A percentile compares a stretch with the other conserved stretches of the same genome.
Conservation (phyloP, 2,888 invertebrate genomes). For the Fragum sueziense region DNA sequence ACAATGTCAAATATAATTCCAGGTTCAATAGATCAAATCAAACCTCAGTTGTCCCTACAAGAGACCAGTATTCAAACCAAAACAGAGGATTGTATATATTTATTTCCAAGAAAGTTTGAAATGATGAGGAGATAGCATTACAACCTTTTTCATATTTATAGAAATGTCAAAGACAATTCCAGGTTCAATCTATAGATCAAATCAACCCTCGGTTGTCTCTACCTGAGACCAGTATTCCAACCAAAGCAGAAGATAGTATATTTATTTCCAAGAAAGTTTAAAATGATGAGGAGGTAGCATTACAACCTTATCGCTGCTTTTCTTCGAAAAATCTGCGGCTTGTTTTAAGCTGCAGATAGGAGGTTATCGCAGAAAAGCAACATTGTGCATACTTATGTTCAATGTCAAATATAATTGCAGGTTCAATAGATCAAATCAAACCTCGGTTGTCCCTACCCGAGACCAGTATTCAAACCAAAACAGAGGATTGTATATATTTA, state of each 20-base stretch:
- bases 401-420: no score
- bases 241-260: constrained; percentile 21
- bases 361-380: no score
- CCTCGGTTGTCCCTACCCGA: constrained; percentile 41
- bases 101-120: not conserved
- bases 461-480: not conserved
- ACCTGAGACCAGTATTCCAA: constrained; percentile 7
- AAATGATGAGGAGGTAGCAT: no score
- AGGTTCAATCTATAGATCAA: constrained; percentile 47
- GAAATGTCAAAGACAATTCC: no score
- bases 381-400: no score
- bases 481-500: constrained; percentile 34
- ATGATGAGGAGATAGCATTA: no score
- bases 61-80: not conserved
- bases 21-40: not conserved
- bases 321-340: no score
- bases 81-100: constrained; percentile 1
- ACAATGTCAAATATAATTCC: no score
- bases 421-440: constrained; percentile 48
- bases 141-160: no score
- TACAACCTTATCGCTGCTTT: constrained; percentile 19
- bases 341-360: no score
- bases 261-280: constrained; percentile 41
- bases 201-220: constrained; percentile 43
- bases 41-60: not conserved